Base-by-base conservation (phyloP, 2,113 vertebrate species). In the Scartelaos histophorus region DNA sequence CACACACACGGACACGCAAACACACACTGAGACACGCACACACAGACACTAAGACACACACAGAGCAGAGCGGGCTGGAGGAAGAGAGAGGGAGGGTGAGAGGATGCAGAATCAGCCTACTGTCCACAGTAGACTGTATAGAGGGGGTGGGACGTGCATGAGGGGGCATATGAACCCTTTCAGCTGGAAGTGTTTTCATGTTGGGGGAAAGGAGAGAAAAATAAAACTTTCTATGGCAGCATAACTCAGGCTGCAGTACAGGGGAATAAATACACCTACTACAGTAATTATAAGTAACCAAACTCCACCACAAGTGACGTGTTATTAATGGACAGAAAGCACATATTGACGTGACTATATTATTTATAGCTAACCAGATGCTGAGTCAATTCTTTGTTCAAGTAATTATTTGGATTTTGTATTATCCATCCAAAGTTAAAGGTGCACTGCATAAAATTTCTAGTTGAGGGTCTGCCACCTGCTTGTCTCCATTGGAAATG, bases 31-130 rank as follows among this genome's bases (percentile, higher is more conserved):
- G 7, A 43, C 38, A 43, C 35, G 7, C 2, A 2, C 2, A 38
- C 35, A 38, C 7, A 10, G 7, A 43, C 38, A 43, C 2, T 2
- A 4, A 29, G 7, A 96, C 95, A 95, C 96, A 96, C 87, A 74
- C 68, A 85, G 68, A 69, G 61, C n/a, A 7, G 47, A 80, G 74
- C 68, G 56, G 47, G 67, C 22, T 67, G 74, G 75, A 61, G 76
- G 68, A 62, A 57, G 66, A 69, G 46, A 67, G 74, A 66, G 74
- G 34, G 73, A 77, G 73, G 76, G 71, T 71, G 76, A 93, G 94
- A 95, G 96, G 95, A 95, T 97, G 95, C 92, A 94, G 95, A 87
- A 90, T 89, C 85, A 88, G 87, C 82, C 82, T 84, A 89, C 82
- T 87, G 88, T 90, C 88, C 87, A 84, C 76, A 82, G n/a, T n/a